A percentile compares a stretch with the other conserved stretches of the same genome.
Evolutionary conservation across 2,797 vertebrate species (phyloP).

Genomic region (Pseudochirops cupreus): DNA sequence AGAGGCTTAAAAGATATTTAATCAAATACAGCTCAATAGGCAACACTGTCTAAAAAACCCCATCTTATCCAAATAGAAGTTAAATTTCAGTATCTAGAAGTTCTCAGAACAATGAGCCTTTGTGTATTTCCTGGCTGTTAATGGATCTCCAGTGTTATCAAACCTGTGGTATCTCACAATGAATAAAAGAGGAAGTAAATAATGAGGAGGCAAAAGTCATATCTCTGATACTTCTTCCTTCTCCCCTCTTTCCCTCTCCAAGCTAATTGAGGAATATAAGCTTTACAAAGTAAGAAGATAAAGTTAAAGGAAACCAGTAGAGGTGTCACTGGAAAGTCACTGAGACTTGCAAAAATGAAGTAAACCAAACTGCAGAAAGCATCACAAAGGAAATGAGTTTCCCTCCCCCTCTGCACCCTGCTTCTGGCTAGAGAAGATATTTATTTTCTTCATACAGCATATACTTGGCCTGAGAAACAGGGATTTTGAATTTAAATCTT

Average conservation of each 20-base stretch:
- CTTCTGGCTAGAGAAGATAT: background rate
- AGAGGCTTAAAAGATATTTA: background rate
- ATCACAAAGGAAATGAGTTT: background rate
- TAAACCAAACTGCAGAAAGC: background rate
- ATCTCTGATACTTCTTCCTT: background rate
- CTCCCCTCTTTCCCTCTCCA: background rate
- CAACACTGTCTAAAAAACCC: background rate
- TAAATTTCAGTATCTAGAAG: background rate
- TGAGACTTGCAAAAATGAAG: background rate
- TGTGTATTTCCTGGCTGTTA: background rate
- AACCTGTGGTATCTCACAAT: background rate
- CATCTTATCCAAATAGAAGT: background rate
- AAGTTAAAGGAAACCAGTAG: background rate
- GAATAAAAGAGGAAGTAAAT: constrained; percentile 2
- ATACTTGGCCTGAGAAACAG: background rate
- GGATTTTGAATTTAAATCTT: background rate
- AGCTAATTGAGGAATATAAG: background rate
- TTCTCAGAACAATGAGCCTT: background rate
- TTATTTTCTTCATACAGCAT: background rate
- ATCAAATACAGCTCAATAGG: background rate
- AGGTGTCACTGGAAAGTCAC: background rate
- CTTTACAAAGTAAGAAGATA: background rate
- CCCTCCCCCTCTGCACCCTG: background rate
- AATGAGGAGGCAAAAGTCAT: background rate
- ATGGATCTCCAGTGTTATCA: background rate